A percentile compares a stretch with the other conserved stretches of the same genome.
These are phyloP conservation scores for Perca fluviatilis DNA, from an alignment of 2,113 vertebrate genomes.

Conservation along the genomic window DNA sequence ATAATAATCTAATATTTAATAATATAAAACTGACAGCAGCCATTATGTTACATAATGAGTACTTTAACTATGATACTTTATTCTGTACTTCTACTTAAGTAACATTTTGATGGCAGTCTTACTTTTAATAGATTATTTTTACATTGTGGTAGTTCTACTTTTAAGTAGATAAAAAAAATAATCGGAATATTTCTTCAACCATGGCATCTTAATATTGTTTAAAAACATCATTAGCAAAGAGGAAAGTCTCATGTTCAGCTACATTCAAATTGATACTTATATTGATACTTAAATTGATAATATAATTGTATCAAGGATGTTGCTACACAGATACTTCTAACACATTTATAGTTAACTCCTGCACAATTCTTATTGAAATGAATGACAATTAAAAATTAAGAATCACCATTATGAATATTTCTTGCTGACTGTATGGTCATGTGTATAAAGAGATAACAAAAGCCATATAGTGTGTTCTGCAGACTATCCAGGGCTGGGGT, in stretches of 20 bases:
- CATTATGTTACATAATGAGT: background rate
- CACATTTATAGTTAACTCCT: background rate
- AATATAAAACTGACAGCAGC: background rate
- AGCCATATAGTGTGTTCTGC: conserved; percentile 64
- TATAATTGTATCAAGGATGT: background rate
- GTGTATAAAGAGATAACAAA: conserved; percentile 63
- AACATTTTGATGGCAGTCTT: background rate
- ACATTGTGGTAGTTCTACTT: background rate
- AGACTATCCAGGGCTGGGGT: conserved; percentile 60
- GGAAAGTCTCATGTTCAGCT: background rate
- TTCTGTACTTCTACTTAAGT: no score
- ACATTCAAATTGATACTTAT: background rate
- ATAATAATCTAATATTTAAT: background rate
- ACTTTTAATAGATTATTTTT: background rate
- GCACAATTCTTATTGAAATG: background rate
- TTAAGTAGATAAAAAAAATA: background rate
- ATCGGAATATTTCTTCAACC: background rate
- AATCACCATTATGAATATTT: conserved; percentile 1
- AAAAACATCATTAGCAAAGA: background rate
- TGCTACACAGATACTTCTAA: background rate
- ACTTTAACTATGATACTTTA: background rate
- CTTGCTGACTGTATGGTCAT: conserved; percentile 28
- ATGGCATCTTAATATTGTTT: background rate
- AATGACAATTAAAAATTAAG: conserved; percentile 17
- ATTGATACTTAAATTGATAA: no score